Evolutionary conservation across 2,797 vertebrate species (phyloP), one percentile per base, ranked within the genome.

Genomic region (Bovichtus variegatus): DNA sequence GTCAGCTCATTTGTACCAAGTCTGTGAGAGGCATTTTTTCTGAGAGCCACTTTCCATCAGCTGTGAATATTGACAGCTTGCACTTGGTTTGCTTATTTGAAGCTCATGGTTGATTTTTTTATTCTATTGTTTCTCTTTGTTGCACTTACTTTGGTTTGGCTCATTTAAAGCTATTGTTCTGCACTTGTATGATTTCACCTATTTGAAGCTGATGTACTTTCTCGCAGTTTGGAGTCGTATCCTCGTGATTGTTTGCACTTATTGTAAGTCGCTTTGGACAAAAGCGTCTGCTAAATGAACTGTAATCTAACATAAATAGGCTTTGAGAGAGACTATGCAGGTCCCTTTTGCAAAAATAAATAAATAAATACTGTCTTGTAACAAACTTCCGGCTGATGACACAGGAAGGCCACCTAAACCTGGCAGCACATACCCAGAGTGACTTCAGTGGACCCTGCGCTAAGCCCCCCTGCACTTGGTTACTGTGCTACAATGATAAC

Each of bases 41-140:
- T 75, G 72, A 84, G 67, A 89, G 76, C 70, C 86, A 57, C 71
- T 81, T 89, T 85, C 59, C 72, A 75, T 86, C 75, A 84, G 80
- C 80, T 81, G 76, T 83, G 85, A 80, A 75, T 86, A 80, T 82
- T 81, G 85, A 85, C 83, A 76, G 73, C 57, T 79, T 23, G 55
- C n/a, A n/a, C n/a, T n/a, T n/a, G n/a, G n/a, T n/a, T n/a, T n/a
- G n/a, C n/a, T n/a, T n/a, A n/a, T n/a, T n/a, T n/a, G n/a, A n/a
- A n/a, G n/a, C n/a, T n/a, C n/a, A n/a, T n/a, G n/a, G n/a, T n/a
- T n/a, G n/a, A n/a, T n/a, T n/a, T n/a, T n/a, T n/a, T n/a, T n/a
- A n/a, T n/a, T n/a, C n/a, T n/a, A n/a, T n/a, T n/a, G n/a, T n/a
- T n/a, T n/a, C n/a, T n/a, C n/a, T n/a, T n/a, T n/a, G n/a, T n/a